phyloP scores from a whole-genome alignment of 2,113 vertebrate genomes.

The Oxyruncus cristatus region DNA sequence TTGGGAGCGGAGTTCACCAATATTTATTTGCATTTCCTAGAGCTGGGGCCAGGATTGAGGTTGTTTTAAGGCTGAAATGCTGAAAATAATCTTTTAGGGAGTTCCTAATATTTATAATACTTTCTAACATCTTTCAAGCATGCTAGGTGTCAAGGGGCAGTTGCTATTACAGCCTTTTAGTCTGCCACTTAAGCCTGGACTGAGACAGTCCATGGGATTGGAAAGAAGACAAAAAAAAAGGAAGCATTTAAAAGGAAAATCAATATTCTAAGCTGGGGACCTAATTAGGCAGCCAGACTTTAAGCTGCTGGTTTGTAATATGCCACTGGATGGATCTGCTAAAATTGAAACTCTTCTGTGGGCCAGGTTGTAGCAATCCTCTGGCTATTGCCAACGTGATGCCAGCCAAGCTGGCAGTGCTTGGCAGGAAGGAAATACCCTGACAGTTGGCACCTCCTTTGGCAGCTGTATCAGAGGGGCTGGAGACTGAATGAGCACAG shows the following conservation, averaged over 20 bases:
- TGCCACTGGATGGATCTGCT: background rate
- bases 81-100: background rate
- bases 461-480: background rate
- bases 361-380: slow-evolving; percentile 17
- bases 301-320: background rate
- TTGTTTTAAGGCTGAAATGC: background rate
- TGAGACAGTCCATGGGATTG: background rate
- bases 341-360: background rate
- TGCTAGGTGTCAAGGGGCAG: background rate
- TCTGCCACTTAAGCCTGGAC: background rate
- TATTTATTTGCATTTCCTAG: background rate
- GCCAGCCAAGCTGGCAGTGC: background rate
- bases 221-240: background rate
- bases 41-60: too few species aligned
- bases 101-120: background rate
- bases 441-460: background rate
- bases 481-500: background rate
- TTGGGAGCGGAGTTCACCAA: fast-evolving
- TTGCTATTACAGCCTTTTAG: background rate
- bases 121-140: background rate
- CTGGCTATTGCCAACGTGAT: background rate
- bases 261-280: background rate
- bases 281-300: background rate
- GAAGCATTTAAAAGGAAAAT: background rate
- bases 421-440: slow-evolving; percentile 23